Evolutionary conservation across 2,888 invertebrate species (phyloP), one percentile per base, ranked within the genome.

Genomic region (Dryomyza anilis): DNA sequence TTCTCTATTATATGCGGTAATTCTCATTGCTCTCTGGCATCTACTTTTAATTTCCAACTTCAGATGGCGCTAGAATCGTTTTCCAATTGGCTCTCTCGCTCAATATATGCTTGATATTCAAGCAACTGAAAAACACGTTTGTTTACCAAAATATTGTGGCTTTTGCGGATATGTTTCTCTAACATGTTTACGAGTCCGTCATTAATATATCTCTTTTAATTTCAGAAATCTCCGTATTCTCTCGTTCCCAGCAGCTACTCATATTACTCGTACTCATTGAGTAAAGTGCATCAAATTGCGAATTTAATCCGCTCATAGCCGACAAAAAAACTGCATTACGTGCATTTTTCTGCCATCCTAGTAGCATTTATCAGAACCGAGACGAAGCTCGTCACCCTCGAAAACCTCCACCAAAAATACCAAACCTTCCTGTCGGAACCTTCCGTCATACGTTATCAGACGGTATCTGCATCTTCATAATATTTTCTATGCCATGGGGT

Each of bases 61-160:
- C 61, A 61, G 53, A 52, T 53, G 36, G 50, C 61, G 61, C 52
- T 61, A 25, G 2, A 1, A n/a, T 29, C 19, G 3, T 6, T 30
- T 46, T 23, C 33, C 23, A 48, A 16, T 33, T 48, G 29, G 16
- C 33, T 16, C 30, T 48, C 30, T 3, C 16, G 29, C 33, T 23
- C 27, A 21, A 23, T 27, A 25, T 25, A 25, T 27, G 7, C 50
- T n/a, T n/a, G n/a, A n/a, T n/a, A n/a, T n/a, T n/a, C n/a, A n/a
- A 16, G 29, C 10, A 5, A 4, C 19, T 19, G 33, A 30, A 33
- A 30, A 33, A 53, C 30, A 33, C 16, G 16, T 57, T 57, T 57
- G 45, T 57, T 57, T 45, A 57, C 57, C 27, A 57, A 57, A 43
- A 25, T 23, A 43, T 6, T 2, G n/a, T 16, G n/a, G n/a, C n/a